These are phyloP conservation scores for Xylota sylvarum DNA, from an alignment of 2,888 invertebrate species.

Conservation along the genomic window DNA sequence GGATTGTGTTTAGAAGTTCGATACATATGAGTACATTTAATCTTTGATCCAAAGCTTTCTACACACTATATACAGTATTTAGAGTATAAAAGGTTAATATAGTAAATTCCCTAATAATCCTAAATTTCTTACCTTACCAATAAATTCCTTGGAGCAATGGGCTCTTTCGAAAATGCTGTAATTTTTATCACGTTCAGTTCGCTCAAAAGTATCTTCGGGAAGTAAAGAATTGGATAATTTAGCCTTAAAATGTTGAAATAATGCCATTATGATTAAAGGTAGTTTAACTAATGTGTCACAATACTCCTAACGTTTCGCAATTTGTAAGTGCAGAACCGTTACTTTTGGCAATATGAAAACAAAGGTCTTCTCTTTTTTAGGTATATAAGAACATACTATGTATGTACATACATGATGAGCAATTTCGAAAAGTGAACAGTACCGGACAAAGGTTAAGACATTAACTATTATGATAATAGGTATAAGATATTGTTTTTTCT, in stretches of 20 bases:
- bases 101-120: too few species aligned
- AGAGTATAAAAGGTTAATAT: too few species aligned
- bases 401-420: background rate
- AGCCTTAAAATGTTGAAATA: constrained; percentile 54
- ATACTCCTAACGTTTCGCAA: background rate
- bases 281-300: background rate
- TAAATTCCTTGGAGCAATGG: constrained; percentile 13
- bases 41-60: too few species aligned
- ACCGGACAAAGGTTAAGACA: background rate
- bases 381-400: background rate
- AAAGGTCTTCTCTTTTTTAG: background rate
- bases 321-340: background rate
- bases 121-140: too few species aligned
- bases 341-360: background rate
- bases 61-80: too few species aligned
- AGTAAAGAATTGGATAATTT: constrained; percentile 45
- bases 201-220: constrained; percentile 4
- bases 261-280: constrained; percentile 33
- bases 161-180: constrained; percentile 60
- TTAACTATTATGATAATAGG: too few species aligned
- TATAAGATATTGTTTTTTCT: too few species aligned
- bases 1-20: too few species aligned
- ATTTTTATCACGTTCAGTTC: background rate
- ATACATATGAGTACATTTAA: too few species aligned
- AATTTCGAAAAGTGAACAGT: background rate